Percentiles rank a stretch among this genome's conserved stretches.
These are phyloP conservation scores for Montipora cactus DNA, from an alignment of 64 coral and sea anemone species.

Conservation along the genomic window DNA sequence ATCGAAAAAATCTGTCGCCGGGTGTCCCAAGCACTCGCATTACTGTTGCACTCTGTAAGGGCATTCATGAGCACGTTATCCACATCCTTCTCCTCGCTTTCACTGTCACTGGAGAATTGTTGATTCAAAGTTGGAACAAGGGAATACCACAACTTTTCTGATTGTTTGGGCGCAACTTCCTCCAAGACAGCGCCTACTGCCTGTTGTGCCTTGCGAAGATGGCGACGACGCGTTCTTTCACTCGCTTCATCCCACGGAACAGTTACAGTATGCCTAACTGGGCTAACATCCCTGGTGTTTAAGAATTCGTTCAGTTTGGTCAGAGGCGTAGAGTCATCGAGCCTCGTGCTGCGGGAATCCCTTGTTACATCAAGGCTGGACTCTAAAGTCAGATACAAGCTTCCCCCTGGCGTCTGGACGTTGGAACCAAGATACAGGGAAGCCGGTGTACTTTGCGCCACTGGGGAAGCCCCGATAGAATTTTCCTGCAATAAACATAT, in stretches of 20 bases:
- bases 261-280: slow-evolving; percentile 57
- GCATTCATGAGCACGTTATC: slow-evolving; percentile 64
- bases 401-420: too few relatives aligned
- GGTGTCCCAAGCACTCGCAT: slow-evolving; percentile 50
- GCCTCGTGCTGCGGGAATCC: too few relatives aligned
- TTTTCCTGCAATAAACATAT: too few relatives aligned
- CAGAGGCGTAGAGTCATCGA: too few relatives aligned
- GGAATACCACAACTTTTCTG: slow-evolving; percentile 44
- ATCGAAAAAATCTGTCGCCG: slow-evolving; percentile 69
- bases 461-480: too few relatives aligned
- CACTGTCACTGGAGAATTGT: slow-evolving; percentile 16
- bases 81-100: slow-evolving; percentile 20
- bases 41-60: slow-evolving; percentile 69
- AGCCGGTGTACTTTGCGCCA: too few relatives aligned
- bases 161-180: slow-evolving; percentile 69
- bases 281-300: slow-evolving; percentile 75
- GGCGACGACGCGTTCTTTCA: slow-evolving; percentile 59
- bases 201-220: slow-evolving; percentile 76
- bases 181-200: slow-evolving; percentile 75
- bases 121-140: slow-evolving; percentile 45
- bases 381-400: too few relatives aligned
- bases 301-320: slow-evolving; percentile 27
- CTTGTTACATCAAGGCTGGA: too few relatives aligned
- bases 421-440: too few relatives aligned
- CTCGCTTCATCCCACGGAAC: slow-evolving; percentile 61